A percentile compares a stretch with the other conserved stretches of the same genome.
These are phyloP conservation scores for Thaleichthys pacificus DNA, from an alignment of 2,797 vertebrate genomes.

Conservation along the genomic window DNA sequence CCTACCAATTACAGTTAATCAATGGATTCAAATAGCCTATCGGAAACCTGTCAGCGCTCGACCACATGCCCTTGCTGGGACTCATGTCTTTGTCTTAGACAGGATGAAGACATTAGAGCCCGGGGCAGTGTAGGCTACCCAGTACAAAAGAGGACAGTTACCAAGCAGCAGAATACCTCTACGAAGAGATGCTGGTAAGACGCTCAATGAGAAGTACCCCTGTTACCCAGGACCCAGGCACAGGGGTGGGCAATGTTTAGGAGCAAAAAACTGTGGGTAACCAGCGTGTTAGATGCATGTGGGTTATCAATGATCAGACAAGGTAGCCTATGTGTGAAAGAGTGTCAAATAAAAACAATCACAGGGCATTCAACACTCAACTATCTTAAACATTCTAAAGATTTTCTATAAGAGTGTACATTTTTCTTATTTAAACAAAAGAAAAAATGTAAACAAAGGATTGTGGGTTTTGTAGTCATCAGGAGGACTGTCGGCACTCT, in stretches of 20 bases:
- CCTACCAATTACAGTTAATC: constrained; percentile 38
- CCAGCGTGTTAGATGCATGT: no score
- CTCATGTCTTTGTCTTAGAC: constrained; percentile 40
- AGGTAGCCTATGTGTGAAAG: constrained; percentile 20
- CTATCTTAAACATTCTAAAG: no score
- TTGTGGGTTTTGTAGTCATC: constrained; percentile 27
- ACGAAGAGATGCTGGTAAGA: constrained; percentile 25
- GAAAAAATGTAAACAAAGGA: constrained; percentile 23
- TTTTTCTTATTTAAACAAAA: no score
- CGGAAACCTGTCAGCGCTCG: constrained; percentile 16
- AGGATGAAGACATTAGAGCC: constrained; percentile 31
- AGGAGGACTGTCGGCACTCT: constrained; percentile 18
- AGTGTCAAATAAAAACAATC: constrained; percentile 2
- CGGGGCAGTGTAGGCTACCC: constrained; percentile 39
- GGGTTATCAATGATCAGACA: constrained; percentile 6
- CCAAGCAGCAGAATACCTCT: constrained; percentile 10
- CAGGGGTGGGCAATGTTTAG: constrained; percentile 33
- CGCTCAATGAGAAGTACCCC: constrained; percentile 11
- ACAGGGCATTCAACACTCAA: constrained; percentile 6
- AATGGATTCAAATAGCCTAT: constrained; percentile 21
- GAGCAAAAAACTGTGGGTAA: constrained; percentile 41
- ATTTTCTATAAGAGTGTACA: no score
- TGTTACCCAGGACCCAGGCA: neutral
- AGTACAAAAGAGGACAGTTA: constrained; percentile 21
- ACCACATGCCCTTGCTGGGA: constrained; percentile 18